Base-by-base conservation (phyloP, 2,797 vertebrate genomes). In the Australoheros facetus region DNA sequence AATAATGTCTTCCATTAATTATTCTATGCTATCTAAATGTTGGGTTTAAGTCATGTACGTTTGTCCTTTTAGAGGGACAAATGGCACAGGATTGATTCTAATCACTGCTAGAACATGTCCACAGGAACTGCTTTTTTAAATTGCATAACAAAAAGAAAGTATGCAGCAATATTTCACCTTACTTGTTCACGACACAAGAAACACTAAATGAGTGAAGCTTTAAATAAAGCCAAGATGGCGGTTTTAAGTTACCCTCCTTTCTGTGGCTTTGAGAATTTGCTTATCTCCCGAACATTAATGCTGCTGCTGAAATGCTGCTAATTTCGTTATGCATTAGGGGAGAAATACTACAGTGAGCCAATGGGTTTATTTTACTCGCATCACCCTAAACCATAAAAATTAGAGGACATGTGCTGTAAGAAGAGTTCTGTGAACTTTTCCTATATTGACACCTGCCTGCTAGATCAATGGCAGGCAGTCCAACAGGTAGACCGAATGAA, bases 401-500 rank as follows among this genome's bases (percentile, higher is more conserved):
- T 73, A 42, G 56, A 71, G 39, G 39, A 76, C n/a, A 81, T 85
- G 69, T 54, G 21, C 72, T 75, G 28, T 59, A 78, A 51, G 32
- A 60, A 69, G 42, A 85, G 57, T 88, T 89, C 74, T 71, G 78
- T 75, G 77, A 73, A 79, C 75, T 85, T 84, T 82, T 78, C 56
- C 60, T 83, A 34, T 89, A 84, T 89, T 90, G 88, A 93, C 91
- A 94, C 87, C 86, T 92, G 86, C 80, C 84, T 92, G 64, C 69
- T 71, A 93, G 85, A 93, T 92, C 88, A 91, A 87, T 87, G 75
- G 77, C 28, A 89, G 78, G 73, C 74, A 80, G 82, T 86, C 88
- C 88, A 91, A 90, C 90, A 93, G 88, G 90, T 91, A 91, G 91
- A 87, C 81, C 77, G 71, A 77, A 90, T 76, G 73, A 82, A 81